A percentile compares a stretch with the other conserved stretches of the same genome.
Conservation (phyloP, 1,140 invertebrate species). For the Panagrolaimus sp. region DNA sequence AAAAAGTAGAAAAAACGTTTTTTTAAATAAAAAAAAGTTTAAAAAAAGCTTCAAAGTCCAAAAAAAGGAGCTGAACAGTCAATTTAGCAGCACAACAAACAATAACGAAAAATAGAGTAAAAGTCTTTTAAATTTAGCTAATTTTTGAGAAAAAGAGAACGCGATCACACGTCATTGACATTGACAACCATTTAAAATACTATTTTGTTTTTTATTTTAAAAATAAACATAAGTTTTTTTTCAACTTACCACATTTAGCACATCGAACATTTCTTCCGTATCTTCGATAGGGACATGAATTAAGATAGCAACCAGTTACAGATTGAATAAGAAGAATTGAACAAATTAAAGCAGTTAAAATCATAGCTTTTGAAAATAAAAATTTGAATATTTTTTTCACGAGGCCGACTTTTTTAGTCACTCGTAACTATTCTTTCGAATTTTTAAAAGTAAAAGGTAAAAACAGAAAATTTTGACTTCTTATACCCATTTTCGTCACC, state of each 20-base stretch:
- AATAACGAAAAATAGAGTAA: not conserved
- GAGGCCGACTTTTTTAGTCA: too few species aligned
- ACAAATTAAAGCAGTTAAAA: too few species aligned
- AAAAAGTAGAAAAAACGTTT: too few species aligned
- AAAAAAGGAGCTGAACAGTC: not conserved
- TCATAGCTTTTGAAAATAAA: too few species aligned
- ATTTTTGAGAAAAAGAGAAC: too few species aligned
- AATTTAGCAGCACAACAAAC: not conserved
- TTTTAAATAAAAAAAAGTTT: not conserved
- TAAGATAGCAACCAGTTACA: conserved; percentile 37
- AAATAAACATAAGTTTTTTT: not conserved
- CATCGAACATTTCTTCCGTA: conserved; percentile 38
- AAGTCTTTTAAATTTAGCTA: too few species aligned
- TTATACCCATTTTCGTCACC: too few species aligned
- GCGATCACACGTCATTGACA: not conserved
- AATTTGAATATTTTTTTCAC: too few species aligned
- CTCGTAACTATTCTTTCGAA: too few species aligned
- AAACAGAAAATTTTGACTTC: too few species aligned
- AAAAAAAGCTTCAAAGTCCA: not conserved
- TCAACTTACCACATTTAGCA: conserved; percentile 34
- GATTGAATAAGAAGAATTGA: too few species aligned
- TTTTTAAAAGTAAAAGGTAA: too few species aligned
- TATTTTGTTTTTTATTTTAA: not conserved
- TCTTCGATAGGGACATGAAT: conserved; percentile 43
- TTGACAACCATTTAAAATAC: not conserved